Percentiles rank a stretch among this genome's conserved stretches.
Conservation (phyloP, 2,113 vertebrate genomes). For the Cygnus atratus region DNA sequence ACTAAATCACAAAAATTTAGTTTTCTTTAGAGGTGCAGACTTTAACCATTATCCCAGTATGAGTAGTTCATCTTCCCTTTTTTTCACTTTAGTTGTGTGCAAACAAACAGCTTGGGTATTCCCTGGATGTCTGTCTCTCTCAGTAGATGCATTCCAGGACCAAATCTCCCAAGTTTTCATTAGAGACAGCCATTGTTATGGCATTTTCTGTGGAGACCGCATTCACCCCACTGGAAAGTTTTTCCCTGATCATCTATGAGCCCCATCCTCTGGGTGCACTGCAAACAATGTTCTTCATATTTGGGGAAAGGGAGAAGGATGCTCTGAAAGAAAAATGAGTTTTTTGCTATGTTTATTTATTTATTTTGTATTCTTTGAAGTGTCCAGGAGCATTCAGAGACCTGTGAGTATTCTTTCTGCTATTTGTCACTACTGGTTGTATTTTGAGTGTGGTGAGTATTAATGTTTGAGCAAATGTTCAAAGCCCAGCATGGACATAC, state of each 20-base stretch:
- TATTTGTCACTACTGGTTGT: not conserved
- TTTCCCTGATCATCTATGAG: not conserved
- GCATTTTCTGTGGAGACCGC: not conserved
- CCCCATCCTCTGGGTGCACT: not conserved
- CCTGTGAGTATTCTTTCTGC: not conserved
- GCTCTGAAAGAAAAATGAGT: not conserved
- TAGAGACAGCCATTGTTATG: not conserved
- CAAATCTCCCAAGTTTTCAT: not conserved
- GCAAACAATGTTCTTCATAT: not conserved
- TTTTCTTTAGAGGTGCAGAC: not conserved
- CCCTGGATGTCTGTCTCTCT: not conserved
- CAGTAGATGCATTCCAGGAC: not conserved
- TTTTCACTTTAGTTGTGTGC: not conserved
- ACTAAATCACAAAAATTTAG: not conserved
- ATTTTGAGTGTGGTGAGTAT: not conserved
- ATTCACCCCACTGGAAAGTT: not conserved
- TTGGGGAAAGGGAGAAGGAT: not conserved
- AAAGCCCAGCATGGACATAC: not conserved
- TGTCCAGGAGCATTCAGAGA: not conserved
- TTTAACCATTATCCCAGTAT: not conserved
- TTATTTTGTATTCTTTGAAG: not conserved
- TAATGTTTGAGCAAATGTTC: not conserved
- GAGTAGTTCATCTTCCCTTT: not conserved
- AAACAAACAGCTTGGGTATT: not conserved
- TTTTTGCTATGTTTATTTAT: not conserved